phyloP scores from a whole-genome alignment of 2,888 invertebrate species.

The Rotaria sp. region DNA sequence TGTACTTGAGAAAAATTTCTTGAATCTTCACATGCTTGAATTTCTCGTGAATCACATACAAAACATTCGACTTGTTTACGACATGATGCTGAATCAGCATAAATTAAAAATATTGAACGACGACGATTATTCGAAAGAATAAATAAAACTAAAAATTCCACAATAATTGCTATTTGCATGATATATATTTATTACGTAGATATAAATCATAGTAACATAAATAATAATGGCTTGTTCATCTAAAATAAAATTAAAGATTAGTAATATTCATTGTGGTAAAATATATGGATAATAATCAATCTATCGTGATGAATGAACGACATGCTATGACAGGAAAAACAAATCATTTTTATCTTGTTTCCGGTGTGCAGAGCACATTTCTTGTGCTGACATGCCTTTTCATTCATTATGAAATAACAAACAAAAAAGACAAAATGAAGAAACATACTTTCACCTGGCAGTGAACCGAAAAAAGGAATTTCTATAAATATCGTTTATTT shows the following conservation, averaged over 20 bases:
- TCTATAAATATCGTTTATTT: background rate
- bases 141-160: background rate
- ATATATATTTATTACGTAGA: background rate
- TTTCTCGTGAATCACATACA: constrained; percentile 20
- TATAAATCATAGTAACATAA: background rate
- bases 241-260: background rate
- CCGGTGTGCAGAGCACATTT: background rate
- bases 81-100: constrained; percentile 14
- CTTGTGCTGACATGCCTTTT: background rate
- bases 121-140: background rate
- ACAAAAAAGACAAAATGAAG: background rate
- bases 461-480: background rate
- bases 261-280: background rate
- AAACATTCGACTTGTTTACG: constrained; percentile 26
- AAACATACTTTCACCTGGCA: background rate
- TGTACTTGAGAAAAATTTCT: constrained; percentile 13
- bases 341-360: background rate
- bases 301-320: background rate
- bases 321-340: background rate
- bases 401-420: background rate
- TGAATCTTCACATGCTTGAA: constrained; percentile 14
- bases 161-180: background rate
- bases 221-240: background rate
- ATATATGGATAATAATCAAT: background rate
- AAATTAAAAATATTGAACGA: background rate